A percentile compares a stretch with the other conserved stretches of the same genome.
Conservation (phyloP, 2,113 vertebrate genomes). For the Hippocampus zosterae region DNA sequence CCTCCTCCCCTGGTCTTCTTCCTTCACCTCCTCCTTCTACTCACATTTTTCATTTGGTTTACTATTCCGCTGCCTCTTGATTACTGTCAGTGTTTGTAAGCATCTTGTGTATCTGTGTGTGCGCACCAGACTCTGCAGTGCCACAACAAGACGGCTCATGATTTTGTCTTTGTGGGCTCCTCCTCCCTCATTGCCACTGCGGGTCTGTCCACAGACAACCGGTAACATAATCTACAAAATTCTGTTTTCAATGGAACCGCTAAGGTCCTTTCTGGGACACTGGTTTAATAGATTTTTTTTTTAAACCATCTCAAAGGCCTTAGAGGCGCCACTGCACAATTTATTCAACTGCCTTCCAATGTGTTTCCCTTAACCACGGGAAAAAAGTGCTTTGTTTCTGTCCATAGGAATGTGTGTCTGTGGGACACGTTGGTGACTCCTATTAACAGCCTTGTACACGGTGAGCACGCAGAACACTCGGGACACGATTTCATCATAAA, state of each 20-base stretch:
- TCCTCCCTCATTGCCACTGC: slow-evolving; percentile 95
- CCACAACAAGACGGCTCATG: slow-evolving; percentile 95
- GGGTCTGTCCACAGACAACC: slow-evolving; percentile 92
- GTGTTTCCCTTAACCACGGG: background rate
- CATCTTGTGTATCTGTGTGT: slow-evolving; percentile 24
- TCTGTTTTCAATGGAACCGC: background rate
- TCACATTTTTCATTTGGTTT: slow-evolving; percentile 13
- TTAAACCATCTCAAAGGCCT: background rate
- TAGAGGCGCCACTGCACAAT: background rate
- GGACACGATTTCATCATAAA: background rate
- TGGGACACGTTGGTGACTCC: slow-evolving; percentile 95
- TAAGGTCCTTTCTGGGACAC: background rate
- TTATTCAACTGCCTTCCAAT: no score
- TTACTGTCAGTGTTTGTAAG: slow-evolving; percentile 24
- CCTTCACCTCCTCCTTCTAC: background rate
- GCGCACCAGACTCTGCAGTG: slow-evolving; percentile 86
- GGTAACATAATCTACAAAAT: slow-evolving; percentile 62
- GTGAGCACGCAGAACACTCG: slow-evolving; percentile 68
- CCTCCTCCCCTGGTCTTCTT: background rate
- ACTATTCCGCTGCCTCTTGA: slow-evolving; percentile 6
- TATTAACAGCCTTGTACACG: slow-evolving; percentile 84
- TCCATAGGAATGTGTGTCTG: slow-evolving; percentile 88
- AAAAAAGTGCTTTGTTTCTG: background rate
- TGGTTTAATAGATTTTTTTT: background rate
- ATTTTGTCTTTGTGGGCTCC: slow-evolving; percentile 95